phyloP scores from a whole-genome alignment of 2,888 invertebrate genomes.

The Spodoptera picta region DNA sequence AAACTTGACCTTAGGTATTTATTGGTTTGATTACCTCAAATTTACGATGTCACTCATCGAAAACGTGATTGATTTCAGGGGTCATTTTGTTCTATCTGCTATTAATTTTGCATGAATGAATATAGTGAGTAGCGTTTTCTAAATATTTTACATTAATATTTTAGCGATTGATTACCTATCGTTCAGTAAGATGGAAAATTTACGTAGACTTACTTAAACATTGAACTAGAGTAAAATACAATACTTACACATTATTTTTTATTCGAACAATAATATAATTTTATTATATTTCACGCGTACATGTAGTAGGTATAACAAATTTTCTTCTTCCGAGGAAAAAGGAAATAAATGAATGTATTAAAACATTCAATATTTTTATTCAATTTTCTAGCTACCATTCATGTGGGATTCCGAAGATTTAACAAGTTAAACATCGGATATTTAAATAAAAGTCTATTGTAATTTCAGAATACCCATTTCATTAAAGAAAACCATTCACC shows the following conservation, averaged over 20 bases:
- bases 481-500: no score
- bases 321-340: no score
- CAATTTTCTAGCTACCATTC: background rate
- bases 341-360: background rate
- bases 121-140: background rate
- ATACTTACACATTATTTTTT: background rate
- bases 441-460: no score
- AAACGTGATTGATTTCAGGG: slow-evolving; percentile 34
- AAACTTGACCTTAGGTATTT: slow-evolving; percentile 37
- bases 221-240: slow-evolving; percentile 12
- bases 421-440: background rate
- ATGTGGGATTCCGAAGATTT: background rate
- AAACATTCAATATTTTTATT: slow-evolving; percentile 1
- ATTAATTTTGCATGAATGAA: background rate
- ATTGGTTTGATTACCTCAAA: slow-evolving; percentile 47
- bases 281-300: background rate
- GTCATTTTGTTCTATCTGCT: slow-evolving; percentile 22
- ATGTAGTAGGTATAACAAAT: background rate
- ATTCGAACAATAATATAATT: slow-evolving; percentile 32
- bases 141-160: no score
- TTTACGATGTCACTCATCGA: slow-evolving; percentile 32
- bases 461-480: no score
- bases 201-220: slow-evolving; percentile 7
- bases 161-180: no score
- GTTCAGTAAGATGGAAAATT: no score